Evolutionary conservation across 2,113 vertebrate species (phyloP).

Genomic region (Periophthalmodon schlosseri): DNA sequence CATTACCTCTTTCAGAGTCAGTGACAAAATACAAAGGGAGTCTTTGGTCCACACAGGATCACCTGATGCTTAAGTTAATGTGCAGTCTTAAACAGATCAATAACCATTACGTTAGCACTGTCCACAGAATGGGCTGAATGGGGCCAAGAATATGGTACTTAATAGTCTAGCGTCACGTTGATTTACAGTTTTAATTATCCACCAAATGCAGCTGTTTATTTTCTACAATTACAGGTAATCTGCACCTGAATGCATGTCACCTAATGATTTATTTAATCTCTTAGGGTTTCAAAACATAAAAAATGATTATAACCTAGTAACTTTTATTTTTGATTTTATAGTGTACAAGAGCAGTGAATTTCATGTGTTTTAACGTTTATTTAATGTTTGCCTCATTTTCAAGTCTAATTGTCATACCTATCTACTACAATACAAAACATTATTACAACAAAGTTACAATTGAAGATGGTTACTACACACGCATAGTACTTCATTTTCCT

Average conservation of each 20-base stretch:
- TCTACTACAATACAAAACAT: not conserved
- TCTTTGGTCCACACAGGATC: not conserved
- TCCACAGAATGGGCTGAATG: not conserved
- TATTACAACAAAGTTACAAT: not conserved
- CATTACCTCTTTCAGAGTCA: conserved; percentile 1
- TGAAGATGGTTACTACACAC: not conserved
- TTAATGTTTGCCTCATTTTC: not conserved
- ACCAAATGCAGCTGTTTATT: conserved; percentile 5
- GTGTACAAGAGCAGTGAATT: not conserved
- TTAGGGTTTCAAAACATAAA: not conserved
- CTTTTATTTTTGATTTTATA: not conserved
- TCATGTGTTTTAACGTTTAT: not conserved
- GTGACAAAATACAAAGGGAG: not conserved
- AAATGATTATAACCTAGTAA: not conserved
- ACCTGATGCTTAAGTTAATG: conserved; percentile 13
- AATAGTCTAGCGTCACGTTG: not conserved
- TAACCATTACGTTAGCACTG: conserved; percentile 6
- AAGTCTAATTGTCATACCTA: not conserved
- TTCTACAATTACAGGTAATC: not conserved
- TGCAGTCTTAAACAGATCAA: conserved; percentile 8
- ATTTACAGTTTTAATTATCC: not conserved
- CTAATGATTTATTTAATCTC: not conserved
- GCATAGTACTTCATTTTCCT: not conserved
- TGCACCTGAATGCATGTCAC: not conserved
- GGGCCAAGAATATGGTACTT: not conserved